Conservation (phyloP, 2,797 vertebrate genomes). For the Eremophila alpestris region DNA sequence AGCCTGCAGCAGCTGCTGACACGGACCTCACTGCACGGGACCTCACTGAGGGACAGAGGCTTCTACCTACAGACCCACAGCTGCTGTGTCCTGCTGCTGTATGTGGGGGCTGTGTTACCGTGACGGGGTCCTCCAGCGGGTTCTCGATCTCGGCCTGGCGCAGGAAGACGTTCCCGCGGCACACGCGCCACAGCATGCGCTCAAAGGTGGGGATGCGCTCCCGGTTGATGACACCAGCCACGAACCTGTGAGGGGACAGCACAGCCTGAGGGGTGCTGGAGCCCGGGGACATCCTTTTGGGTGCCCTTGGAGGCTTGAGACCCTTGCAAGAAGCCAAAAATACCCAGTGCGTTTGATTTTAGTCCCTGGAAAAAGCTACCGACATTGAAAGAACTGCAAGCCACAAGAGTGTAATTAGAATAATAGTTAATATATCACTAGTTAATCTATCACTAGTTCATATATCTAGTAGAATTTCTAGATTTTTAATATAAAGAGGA, state of each 20-base stretch:
- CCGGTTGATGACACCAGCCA: conserved; percentile 93
- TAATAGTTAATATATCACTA: too few relatives aligned
- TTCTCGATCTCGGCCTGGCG: conserved; percentile 95
- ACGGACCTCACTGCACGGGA: background rate
- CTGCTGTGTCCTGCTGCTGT: background rate
- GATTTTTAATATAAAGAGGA: too few relatives aligned
- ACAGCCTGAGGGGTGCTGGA: accelerated
- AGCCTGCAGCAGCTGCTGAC: background rate
- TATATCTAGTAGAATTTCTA: too few relatives aligned
- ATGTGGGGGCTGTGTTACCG: conserved; percentile 72
- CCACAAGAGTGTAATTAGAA: too few relatives aligned
- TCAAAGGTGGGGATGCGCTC: conserved; percentile 96
- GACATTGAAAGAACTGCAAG: too few relatives aligned
- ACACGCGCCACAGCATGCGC: conserved; percentile 98
- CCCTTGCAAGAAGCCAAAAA: too few relatives aligned
- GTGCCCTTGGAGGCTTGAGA: too few relatives aligned
- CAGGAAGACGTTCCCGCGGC: conserved; percentile 95
- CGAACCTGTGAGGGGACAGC: conserved; percentile 81
- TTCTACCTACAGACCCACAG: accelerated
- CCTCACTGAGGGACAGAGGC: accelerated
- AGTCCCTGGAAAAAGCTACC: too few relatives aligned
- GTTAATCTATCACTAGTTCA: too few relatives aligned
- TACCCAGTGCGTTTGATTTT: too few relatives aligned
- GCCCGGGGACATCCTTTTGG: too few relatives aligned
- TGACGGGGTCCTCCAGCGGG: conserved; percentile 90